Evolutionary conservation across 2,797 vertebrate genomes (phyloP).

Genomic region (Leuciscus waleckii): DNA sequence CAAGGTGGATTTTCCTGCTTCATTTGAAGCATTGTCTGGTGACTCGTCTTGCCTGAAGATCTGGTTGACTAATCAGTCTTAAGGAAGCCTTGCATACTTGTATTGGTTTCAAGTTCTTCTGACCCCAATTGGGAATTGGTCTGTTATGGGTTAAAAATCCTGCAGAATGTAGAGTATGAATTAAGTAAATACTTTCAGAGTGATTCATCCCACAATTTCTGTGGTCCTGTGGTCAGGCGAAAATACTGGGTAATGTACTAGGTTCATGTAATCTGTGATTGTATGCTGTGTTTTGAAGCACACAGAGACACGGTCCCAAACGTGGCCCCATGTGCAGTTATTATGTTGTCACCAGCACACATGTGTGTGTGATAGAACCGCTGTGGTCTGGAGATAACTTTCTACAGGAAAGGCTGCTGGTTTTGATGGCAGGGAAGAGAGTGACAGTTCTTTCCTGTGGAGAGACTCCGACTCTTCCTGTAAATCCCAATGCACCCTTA

Average conservation of each 20-base stretch:
- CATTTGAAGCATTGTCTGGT: conserved; percentile 29
- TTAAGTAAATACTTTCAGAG: conserved; percentile 8
- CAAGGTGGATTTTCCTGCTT: conserved; percentile 18
- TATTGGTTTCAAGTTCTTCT: not conserved
- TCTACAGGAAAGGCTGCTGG: conserved; percentile 57
- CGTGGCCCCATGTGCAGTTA: conserved; percentile 13
- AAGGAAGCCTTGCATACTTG: not conserved
- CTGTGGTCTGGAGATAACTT: conserved; percentile 52
- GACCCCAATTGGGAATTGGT: not conserved
- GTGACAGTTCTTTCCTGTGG: conserved; percentile 49
- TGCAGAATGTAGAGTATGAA: not conserved
- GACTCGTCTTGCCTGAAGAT: not conserved
- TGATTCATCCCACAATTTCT: conserved; percentile 14
- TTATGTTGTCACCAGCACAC: conserved; percentile 47
- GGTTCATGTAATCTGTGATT: conserved; percentile 43
- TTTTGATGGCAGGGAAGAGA: conserved; percentile 41
- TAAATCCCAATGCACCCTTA: not conserved
- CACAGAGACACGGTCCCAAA: not conserved
- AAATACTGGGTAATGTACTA: conserved; percentile 38
- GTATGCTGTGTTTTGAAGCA: conserved; percentile 12
- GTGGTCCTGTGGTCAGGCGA: conserved; percentile 34
- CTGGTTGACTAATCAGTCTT: not conserved
- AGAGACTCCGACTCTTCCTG: conserved; percentile 37
- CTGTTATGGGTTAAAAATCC: conserved; percentile 22
- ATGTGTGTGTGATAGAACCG: conserved; percentile 40